Base-by-base conservation (phyloP, 2,888 invertebrate species). In the Nesidiocoris tenuis region DNA sequence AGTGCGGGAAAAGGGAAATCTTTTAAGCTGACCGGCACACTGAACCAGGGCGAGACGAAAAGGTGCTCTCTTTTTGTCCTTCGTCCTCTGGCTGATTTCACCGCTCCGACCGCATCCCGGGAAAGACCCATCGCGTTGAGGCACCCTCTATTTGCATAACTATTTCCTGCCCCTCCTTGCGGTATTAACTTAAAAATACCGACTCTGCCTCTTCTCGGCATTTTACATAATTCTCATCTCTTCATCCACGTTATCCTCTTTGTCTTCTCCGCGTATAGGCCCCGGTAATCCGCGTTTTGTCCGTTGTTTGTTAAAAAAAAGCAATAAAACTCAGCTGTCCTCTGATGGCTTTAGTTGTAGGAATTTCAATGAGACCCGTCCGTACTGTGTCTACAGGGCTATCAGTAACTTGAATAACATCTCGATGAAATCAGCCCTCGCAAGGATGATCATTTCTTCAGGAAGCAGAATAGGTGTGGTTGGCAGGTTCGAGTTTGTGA, bases 181-280 rank as follows among this genome's bases (percentile, higher is more conserved):
- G 12, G 65, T 39, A 39, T 65, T 65, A 65, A 65, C 65, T 65
- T 65, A 65, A 65, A 63, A 65, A 65, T 24, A 65, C 65, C 65
- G 65, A 18, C 65, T 16, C 5, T 23, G 65, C 39, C 65, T 39
- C 65, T 25, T 39, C 39, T 19, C 39, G 39, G 65, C 19, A 18
- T 65, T 65, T 65, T 65, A 65, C 65, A 65, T 65, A 65, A 65
- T 65, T 65, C 65, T 65, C 25, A 39, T 39, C 39, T 39, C 39
- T 39, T 39, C 39, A 39, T 39, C 39, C 39, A 12, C 3, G 39
- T 39, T 39, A 12, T 39, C 39, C 39, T 39, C 12, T 39, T 7
- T 39, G 3, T 39, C 39, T 39, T 39, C 12, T 12, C 12, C 39
- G 12, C 5, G 39, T 3, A 12, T 12, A 39, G 39, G n/a, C n/a